Evolutionary conservation across 2,113 vertebrate genomes (phyloP), one percentile per base, ranked within the genome.

Genomic region (Donacobius atricapilla): DNA sequence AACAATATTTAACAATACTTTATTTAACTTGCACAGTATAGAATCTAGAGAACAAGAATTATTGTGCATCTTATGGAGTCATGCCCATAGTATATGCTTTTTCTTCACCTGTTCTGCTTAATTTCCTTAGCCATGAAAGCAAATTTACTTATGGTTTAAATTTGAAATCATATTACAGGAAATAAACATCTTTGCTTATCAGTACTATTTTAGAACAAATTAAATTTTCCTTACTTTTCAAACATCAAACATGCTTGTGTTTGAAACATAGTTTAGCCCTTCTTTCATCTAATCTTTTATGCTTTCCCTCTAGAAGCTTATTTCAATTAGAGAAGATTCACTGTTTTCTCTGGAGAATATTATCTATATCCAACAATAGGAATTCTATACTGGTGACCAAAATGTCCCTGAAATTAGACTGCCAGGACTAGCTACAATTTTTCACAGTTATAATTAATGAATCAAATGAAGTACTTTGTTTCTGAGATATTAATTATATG

Each of bases 371-470:
- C 18, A 83, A 70, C 57, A 93, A 76, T 35, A 81, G 42, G 28
- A 94, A 65, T 92, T 72, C 33, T 39, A 20, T 51, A 78, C n/a
- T 9, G 2, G 11, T 86, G 54, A 92, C 22, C 25, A 94, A 85
- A 72, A 76, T 58, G 30, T 71, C 66, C 77, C 66, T 87, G 79
- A 93, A 71, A 85, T 84, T 88, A 92, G 12, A 72, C 16, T 83
- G 13, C 21, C 15, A 60, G 23, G 15, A 72, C n/a, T 90, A 60
- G 14, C 44, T 73, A 28, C 6, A 66, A 6, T 54, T 84, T 90
- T 94, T 92, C 54, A 86, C 28, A 79, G 23, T 66, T 87, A 70
- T 50, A 94, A 95, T 88, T 87, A 92, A 82, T 92, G 30, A 91
- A 88, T 83, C 24, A 80, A 97, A 95, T 85, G 21, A 91, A 66